phyloP scores from a whole-genome alignment of 2,797 vertebrate species.

The Menidia menidia region DNA sequence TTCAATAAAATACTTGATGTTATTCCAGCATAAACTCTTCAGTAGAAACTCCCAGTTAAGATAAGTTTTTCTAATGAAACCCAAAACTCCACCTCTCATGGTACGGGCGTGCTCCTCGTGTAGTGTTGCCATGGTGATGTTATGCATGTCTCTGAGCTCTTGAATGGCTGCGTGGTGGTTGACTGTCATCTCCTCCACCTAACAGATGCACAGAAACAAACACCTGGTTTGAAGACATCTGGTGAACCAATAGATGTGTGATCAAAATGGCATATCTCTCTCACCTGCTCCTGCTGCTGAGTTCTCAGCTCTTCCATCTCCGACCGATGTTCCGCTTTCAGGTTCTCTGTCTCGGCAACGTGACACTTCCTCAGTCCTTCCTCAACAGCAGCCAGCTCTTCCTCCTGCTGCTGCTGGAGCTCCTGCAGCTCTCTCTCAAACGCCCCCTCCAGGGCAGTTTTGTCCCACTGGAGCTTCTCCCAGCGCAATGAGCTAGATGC shows the following conservation, averaged over 20 bases:
- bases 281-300: conserved; percentile 92
- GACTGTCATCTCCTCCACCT: conserved; percentile 91
- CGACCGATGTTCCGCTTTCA: conserved; percentile 86
- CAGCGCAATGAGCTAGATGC: conserved; percentile 84
- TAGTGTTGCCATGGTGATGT: conserved; percentile 86
- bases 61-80: background rate
- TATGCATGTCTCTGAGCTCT: conserved; percentile 90
- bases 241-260: conserved; percentile 1
- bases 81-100: conserved; percentile 86
- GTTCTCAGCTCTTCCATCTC: conserved; percentile 86
- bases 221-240: background rate
- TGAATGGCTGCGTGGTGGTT: conserved; percentile 86
- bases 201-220: conserved; percentile 20
- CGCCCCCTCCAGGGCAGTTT: conserved; percentile 86
- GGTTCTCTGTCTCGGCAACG: conserved; percentile 76
- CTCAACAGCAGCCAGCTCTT: conserved; percentile 87
- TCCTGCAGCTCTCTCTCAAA: conserved; percentile 87
- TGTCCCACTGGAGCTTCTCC: conserved; percentile 89
- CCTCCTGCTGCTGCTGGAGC: conserved; percentile 88
- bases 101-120: conserved; percentile 90
- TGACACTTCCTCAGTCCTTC: conserved; percentile 87
- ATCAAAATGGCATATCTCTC: conserved; percentile 29
- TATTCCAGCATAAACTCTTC: background rate
- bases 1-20: background rate
- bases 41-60: too few species aligned